A percentile compares a stretch with the other conserved stretches of the same genome.
Evolutionary conservation across 2,888 invertebrate genomes (phyloP).

Genomic region (Coecobrya sp.): DNA sequence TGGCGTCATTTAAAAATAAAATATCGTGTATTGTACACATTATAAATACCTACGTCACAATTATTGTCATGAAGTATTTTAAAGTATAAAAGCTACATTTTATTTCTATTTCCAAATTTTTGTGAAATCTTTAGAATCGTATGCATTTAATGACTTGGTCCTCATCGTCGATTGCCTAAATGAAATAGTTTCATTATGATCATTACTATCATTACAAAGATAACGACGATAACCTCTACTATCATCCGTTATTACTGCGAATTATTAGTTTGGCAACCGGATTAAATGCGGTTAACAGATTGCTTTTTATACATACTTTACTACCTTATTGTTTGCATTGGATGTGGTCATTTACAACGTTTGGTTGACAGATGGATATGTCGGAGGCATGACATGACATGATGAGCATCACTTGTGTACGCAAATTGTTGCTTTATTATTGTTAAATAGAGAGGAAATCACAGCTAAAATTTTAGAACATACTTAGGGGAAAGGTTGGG

Average conservation of each 20-base stretch:
- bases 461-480: too few relatives aligned
- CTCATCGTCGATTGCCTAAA: background rate
- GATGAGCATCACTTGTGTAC: background rate
- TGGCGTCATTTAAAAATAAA: constrained; percentile 8
- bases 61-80: too few relatives aligned
- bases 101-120: constrained; percentile 26
- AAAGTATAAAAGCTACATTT: too few relatives aligned
- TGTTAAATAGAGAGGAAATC: too few relatives aligned
- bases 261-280: constrained; percentile 67
- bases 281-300: constrained; percentile 55
- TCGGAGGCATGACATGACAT: background rate
- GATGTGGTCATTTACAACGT: background rate
- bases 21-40: background rate
- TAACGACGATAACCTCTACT: background rate
- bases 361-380: background rate
- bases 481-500: too few relatives aligned
- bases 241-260: background rate
- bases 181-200: constrained; percentile 60
- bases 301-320: background rate
- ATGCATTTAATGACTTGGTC: background rate
- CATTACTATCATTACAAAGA: constrained; percentile 8
- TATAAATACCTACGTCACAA: background rate
- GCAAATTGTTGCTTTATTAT: too few relatives aligned
- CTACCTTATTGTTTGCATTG: background rate
- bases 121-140: constrained; percentile 41